A percentile compares a stretch with the other conserved stretches of the same genome.
These are phyloP conservation scores for Andricus grossulariae DNA, from an alignment of 1,140 invertebrate species.

Conservation along the genomic window DNA sequence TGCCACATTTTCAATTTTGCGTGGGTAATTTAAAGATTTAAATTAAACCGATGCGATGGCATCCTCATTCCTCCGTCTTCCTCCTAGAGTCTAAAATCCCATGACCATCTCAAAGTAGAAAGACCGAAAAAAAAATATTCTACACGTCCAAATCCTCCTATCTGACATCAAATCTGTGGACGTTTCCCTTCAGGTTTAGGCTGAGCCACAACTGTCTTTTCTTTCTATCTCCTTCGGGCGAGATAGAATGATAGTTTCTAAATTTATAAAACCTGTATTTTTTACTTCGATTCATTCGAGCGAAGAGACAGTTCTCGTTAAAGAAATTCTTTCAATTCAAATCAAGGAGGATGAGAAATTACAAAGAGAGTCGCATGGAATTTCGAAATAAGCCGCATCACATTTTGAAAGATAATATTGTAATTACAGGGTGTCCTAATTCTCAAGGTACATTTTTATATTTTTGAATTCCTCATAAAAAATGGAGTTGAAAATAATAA, in stretches of 20 bases:
- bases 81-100: not conserved
- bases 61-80: not conserved
- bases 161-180: not conserved
- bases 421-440: too few relatives aligned
- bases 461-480: too few relatives aligned
- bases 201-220: not conserved
- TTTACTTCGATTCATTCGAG: not conserved
- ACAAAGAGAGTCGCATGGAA: too few relatives aligned
- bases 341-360: too few relatives aligned
- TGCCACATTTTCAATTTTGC: not conserved
- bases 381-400: too few relatives aligned
- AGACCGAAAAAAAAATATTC: not conserved
- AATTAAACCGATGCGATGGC: not conserved
- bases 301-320: not conserved
- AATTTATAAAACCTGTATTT: conserved; percentile 22
- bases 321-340: too few relatives aligned
- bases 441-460: too few relatives aligned
- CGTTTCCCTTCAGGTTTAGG: conserved; percentile 16
- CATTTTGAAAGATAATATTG: too few relatives aligned
- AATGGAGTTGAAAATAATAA: too few relatives aligned
- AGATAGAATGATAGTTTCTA: conserved; percentile 20
- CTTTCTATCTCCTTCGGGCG: not conserved
- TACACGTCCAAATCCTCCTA: conserved; percentile 4
- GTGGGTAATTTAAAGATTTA: not conserved
- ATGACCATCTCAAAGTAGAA: conserved; percentile 3